Evolutionary conservation across 2,797 vertebrate genomes (phyloP), one percentile per base, ranked within the genome.

Genomic region (Manis javanica): DNA sequence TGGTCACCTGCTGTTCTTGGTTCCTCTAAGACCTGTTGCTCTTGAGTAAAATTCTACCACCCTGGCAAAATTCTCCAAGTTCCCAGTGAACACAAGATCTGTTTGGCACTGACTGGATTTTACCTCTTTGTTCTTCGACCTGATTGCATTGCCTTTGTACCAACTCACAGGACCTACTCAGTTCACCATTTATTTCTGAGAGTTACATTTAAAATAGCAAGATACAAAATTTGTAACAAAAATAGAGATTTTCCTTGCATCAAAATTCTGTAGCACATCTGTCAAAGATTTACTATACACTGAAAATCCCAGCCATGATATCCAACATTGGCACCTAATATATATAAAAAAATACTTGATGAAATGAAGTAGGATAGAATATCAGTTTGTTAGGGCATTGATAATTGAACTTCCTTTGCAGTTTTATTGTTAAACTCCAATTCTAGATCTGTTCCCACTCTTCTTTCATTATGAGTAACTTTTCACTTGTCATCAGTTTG

Each of bases 401-500:
- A 46, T 86, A 53, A 39, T 69, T 82, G 79, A 85, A 64, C 39
- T 61, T 82, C 34, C 71, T 66, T 69, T 39, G 14, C 42, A 23
- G 0, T 91, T 89, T 85, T 71, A 78, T 53, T 75, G 68, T 85
- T 95, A 64, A 90, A 72, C 26, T 59, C 26, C 21, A 74, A 14
- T 87, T 95, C 57, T 66, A 94, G 84, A 34, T 64, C 34, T 57
- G 9, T 66, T 63, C 79, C 37, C 24, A 61, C 14, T 81, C 72
- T 91, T 90, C 64, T 71, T 94, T 90, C 87, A 84, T 89, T 92
- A 15, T 37, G n/a, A 82, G 42, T 86, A 82, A 68, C 57, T 78
- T 78, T 29, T n/a, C n/a, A 4, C 18, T 96, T 90, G 74, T 96
- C 83, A 82, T 94, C 16, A 93, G 49, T 92, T 92, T 82, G 74